phyloP scores from a whole-genome alignment of 2,888 invertebrate species.

The Andrena dorsata region DNA sequence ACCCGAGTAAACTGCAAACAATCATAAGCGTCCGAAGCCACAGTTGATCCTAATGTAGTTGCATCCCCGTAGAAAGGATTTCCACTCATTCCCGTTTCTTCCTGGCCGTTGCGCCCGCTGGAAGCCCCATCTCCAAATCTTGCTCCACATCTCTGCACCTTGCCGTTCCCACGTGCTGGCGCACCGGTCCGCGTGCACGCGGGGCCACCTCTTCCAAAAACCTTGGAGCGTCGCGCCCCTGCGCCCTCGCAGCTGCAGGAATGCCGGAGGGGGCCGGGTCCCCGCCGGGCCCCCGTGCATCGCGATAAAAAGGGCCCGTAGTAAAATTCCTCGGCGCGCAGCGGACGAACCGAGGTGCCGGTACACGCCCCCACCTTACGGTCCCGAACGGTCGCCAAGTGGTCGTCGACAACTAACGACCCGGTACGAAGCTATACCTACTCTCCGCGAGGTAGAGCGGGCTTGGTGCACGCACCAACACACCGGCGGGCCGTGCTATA shows the following conservation, averaged over 20 bases:
- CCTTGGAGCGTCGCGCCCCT: neutral
- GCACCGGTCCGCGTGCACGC: too few species aligned
- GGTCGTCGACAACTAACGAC: constrained; percentile 61
- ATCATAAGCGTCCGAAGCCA: too few species aligned
- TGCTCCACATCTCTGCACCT: constrained; percentile 1
- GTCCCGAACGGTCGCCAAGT: constrained; percentile 64
- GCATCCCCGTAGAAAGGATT: too few species aligned
- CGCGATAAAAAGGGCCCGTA: constrained; percentile 52
- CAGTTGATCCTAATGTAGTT: too few species aligned
- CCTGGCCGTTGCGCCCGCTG: neutral
- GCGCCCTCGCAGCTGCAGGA: neutral
- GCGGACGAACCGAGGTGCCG: constrained; percentile 45
- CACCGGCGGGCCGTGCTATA: constrained; percentile 7
- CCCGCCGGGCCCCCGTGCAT: constrained; percentile 11
- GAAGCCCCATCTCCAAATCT: neutral
- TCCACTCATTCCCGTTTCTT: neutral
- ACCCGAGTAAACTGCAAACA: too few species aligned
- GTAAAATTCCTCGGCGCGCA: constrained; percentile 54
- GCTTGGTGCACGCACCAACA: constrained; percentile 1
- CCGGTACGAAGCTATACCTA: constrained; percentile 45
- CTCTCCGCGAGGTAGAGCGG: constrained; percentile 9
- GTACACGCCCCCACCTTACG: constrained; percentile 59
- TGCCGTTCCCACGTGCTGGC: neutral
- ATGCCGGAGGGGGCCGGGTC: constrained; percentile 20
- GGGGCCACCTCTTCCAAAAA: too few species aligned